Evolutionary conservation across 2,113 vertebrate species (phyloP), one percentile per base, ranked within the genome.

Genomic region (Rhinoderma darwinii): DNA sequence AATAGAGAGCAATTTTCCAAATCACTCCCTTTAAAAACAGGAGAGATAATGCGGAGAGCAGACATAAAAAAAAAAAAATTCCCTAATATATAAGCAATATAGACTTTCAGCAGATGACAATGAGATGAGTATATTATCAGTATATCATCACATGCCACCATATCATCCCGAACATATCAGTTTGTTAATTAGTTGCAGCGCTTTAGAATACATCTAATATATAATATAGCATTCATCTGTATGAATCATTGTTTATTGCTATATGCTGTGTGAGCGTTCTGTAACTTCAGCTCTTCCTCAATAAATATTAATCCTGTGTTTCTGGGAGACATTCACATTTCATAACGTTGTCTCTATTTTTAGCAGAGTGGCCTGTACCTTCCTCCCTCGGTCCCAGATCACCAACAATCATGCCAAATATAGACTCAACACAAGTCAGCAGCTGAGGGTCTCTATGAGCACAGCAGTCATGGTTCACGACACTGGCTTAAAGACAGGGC

Each of bases 391-490:
- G 73, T 73, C 78, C 70, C 86, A 37, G 54, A 87, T 59, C 86
- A 75, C 47, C 70, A 87, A 82, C 86, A 82, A 82, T 82, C 86
- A 61, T 72, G 63, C 86, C 86, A 87, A 87, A 87, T 87, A 87
- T 87, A 87, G 70, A 9, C 51, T 50, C 27, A 59, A 75, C 86
- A 82, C 41, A 75, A 47, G 68, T 82, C 78, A 82, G 84, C 84
- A 73, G 86, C 79, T 75, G 76, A 63, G 79, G 86, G 78, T 61
- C 77, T 81, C 66, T 39, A 51, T 47, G 50, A 82, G 85, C 9
- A 61, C 85, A 44, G 63, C 63, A 86, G 77, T 59, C 77, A 86
- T 82, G 85, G 86, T 70, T 82, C 78, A 82, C 75, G 78, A 87
- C 79, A 82, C 79, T 82, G 78, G 86, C 86, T 82, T 82, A 74